These are phyloP conservation scores for Aethes cnicana DNA, from an alignment of 2,888 invertebrate species.

Conservation along the genomic window DNA sequence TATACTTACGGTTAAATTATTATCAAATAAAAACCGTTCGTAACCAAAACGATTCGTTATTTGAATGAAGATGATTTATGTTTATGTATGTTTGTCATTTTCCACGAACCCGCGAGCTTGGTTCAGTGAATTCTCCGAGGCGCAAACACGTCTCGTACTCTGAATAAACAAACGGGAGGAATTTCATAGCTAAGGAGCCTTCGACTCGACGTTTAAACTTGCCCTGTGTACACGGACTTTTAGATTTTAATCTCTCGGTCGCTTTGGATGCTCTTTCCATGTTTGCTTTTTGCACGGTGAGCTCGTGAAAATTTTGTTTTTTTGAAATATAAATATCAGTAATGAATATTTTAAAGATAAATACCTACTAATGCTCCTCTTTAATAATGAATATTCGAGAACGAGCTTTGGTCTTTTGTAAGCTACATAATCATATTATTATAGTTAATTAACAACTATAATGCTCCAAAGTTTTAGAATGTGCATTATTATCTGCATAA, in stretches of 20 bases:
- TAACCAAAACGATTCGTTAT: too few relatives aligned
- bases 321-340: not conserved
- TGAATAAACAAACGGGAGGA: slow-evolving; percentile 37
- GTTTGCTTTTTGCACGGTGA: not conserved
- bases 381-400: too few relatives aligned
- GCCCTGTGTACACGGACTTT: slow-evolving; percentile 9
- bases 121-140: slow-evolving; percentile 27
- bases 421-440: too few relatives aligned
- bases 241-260: slow-evolving; percentile 15
- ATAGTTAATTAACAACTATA: too few relatives aligned
- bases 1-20: too few relatives aligned
- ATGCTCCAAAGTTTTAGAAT: not conserved
- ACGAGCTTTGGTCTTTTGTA: too few relatives aligned
- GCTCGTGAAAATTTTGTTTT: too few relatives aligned
- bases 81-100: too few relatives aligned
- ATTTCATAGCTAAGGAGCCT: slow-evolving; percentile 33
- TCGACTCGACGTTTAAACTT: slow-evolving; percentile 28
- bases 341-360: too few relatives aligned
- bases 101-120: slow-evolving; percentile 7
- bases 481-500: not conserved
- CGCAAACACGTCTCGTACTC: slow-evolving; percentile 30
- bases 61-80: too few relatives aligned
- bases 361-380: too few relatives aligned
- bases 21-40: too few relatives aligned
- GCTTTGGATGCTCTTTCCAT: not conserved